Evolutionary conservation across 2,797 vertebrate genomes (phyloP), one percentile per base, ranked within the genome.

Genomic region (Champsocephalus esox): DNA sequence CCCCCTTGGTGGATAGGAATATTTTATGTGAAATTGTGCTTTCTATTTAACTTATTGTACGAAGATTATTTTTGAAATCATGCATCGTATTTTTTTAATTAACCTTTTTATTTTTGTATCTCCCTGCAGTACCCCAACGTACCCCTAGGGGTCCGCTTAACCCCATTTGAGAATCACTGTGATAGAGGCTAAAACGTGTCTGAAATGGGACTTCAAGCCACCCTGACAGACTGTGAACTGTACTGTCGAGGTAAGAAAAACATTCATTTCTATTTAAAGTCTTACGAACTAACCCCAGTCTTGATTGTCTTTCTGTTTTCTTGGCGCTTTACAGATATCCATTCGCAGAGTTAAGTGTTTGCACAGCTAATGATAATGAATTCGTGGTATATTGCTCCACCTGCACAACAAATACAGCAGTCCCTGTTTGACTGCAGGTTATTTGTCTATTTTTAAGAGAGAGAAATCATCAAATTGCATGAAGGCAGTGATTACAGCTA

Each of bases 291-390:
- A 76, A 66, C 50, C 44, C 56, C 65, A 24, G n/a, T 77, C 79
- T 61, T 62, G 57, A 82, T 76, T 67, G 80, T 74, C 73, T 81
- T 57, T 67, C 57, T 80, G 56, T 81, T 73, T 72, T 74, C 67
- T 70, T 59, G 72, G 72, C 85, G 65, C 54, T 81, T 87, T 56
- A 56, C 78, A 82, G 76, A 83, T 83, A 85, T 91, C 85, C 81
- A 86, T 92, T 83, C 6, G 43, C 56, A 81, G 70, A 83, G 70
- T 82, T 81, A 89, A 87, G 69, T 75, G 71, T 90, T 89, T 91
- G 72, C 81, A 89, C 89, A 73, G 56, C 78, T 91, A 91, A 94
- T 93, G 86, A 86, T 88, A 90, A 90, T 90, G 51, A 93, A 92
- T 93, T 85, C 81, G 83, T 58, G 58, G 43, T 66, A 51, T 66